Base-by-base conservation (phyloP, 2,888 invertebrate species). In the Atethmia centrago region DNA sequence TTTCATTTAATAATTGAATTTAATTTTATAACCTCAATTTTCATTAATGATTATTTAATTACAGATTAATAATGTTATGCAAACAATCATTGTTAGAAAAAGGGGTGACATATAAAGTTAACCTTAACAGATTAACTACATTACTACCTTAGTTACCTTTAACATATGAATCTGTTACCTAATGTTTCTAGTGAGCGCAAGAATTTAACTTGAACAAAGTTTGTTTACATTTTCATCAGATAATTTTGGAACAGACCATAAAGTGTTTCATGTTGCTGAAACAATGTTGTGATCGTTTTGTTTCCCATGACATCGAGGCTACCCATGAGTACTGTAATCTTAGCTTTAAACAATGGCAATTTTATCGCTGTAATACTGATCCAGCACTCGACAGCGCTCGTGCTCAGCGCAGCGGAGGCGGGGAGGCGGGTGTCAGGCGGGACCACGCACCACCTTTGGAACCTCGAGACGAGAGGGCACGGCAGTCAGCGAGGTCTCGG, bases 381-480 rank as follows among this genome's bases (percentile, higher is more conserved):
- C 88, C 0, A 95, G 88, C 45, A 95, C 95, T 3, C 95, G 93
- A 82, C 92, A 90, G 1, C 95, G 92, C 88, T 95, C 95, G 88
- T 91, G 94, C 3, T 89, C 89, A 0, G 95, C 94, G 89, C 95
- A 95, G 70, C 90, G 80, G 28, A 95, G 93, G 61, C 95, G 92
- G 55, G 94, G 90, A 16, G 95, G 93, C 49, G 95, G 95, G 10
- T 89, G 95, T 95, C 95, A 95, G 90, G 95, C 94, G 47, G 92
- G 92, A 49, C 90, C 91, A 47, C 95, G 92, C n/a, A 87, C 74
- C 8, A 85, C 79, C 25, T 87, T 83, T 1, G 90, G 85, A 16
- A 80, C 71, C 61, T 90, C 91, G 31, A 86, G 77, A 0, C 90
- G 88, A 36, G 92, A 92, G 0, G 90, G 90, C 4, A 89, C 80